Base-by-base conservation (phyloP, 1,140 invertebrate genomes). In the Calliphora vicina region DNA sequence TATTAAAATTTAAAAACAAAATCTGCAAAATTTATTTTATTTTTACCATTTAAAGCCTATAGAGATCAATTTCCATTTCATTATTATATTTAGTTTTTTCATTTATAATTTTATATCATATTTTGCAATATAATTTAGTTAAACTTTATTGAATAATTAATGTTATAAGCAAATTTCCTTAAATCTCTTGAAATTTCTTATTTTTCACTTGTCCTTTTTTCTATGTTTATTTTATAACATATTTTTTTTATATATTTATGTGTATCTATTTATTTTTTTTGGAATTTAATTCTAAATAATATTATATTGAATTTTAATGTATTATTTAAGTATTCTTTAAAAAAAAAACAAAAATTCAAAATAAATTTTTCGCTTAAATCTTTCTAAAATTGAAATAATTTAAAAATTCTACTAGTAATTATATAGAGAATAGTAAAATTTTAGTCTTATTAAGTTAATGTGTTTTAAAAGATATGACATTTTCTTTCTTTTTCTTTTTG, bases 121-220 rank as follows among this genome's bases (percentile, higher is more conserved):
- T 72, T 45, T 82, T 72, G 81, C 61, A 43, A 72, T 82, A 71
- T 71, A 72, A 43, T 42, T 50, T 43, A 45, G 13, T 43, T 42
- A 35, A 27, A 35, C 27, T 29, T 35, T 76, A 76, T 35, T 13
- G 17, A 76, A 27, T 76, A 23, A 78, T 78, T 78, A 43, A 43
- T 78, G 15, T 17, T 50, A 50, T 17, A 17, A 50, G 12, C 45
- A 1, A 13, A 50, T 50, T 50, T 50, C 8, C 15, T 35, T 35
- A 2, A 57, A 57, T 17, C 15, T 17, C 4, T 67, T 67, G 0
- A 23, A 67, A 20, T 67, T 50, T 50, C 45, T 50, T 20, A 43
- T 78, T 80, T 67, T 80, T 85, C 85, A 86, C 86, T 86, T 86
- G 85, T 86, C 85, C 83, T 85, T 84, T 86, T 86, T 86, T 85